Conservation (phyloP, 2,113 vertebrate species). For the Malurus melanocephalus region DNA sequence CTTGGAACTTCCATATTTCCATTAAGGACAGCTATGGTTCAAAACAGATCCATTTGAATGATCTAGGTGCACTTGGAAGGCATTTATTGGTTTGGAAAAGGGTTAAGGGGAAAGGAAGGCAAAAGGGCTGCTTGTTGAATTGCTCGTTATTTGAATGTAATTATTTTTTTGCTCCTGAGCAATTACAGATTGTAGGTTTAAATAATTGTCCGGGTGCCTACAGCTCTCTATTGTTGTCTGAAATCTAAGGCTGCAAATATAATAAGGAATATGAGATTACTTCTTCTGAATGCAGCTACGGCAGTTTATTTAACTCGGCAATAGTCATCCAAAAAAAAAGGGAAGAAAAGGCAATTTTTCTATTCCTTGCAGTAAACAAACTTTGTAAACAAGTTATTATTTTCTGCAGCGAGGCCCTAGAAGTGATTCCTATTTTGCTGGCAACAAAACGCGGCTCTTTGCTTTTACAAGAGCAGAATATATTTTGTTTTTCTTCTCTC, state of each 20-base stretch:
- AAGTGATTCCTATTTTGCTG: slow-evolving; percentile 12
- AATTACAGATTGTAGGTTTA: slow-evolving; percentile 30
- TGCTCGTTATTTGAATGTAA: slow-evolving; percentile 18
- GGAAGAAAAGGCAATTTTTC: slow-evolving; percentile 7
- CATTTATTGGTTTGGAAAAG: slow-evolving; percentile 18
- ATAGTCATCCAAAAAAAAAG: not conserved
- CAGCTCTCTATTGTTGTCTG: slow-evolving; percentile 17
- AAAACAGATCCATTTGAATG: slow-evolving; percentile 25
- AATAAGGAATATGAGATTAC: not conserved
- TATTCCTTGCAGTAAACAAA: slow-evolving; percentile 21
- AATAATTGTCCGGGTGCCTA: slow-evolving; percentile 38
- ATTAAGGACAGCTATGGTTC: not conserved
- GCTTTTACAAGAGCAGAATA: not conserved
- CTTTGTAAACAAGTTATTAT: slow-evolving; percentile 32
- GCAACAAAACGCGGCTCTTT: not conserved
- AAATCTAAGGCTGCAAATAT: slow-evolving; percentile 8
- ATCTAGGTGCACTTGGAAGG: slow-evolving; percentile 5
- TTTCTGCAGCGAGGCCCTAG: not conserved
- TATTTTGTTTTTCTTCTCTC: slow-evolving; percentile 6
- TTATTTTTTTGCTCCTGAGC: slow-evolving; percentile 39
- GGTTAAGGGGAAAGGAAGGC: not conserved
- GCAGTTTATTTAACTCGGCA: slow-evolving; percentile 18
- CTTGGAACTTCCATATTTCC: not conserved
- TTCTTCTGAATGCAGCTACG: not conserved
- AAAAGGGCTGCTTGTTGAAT: slow-evolving; percentile 14